Evolutionary conservation across 64 coral and sea anemone genomes (phyloP), one percentile per base, ranked within the genome.

Genomic region (Dendronephthya gigantea): DNA sequence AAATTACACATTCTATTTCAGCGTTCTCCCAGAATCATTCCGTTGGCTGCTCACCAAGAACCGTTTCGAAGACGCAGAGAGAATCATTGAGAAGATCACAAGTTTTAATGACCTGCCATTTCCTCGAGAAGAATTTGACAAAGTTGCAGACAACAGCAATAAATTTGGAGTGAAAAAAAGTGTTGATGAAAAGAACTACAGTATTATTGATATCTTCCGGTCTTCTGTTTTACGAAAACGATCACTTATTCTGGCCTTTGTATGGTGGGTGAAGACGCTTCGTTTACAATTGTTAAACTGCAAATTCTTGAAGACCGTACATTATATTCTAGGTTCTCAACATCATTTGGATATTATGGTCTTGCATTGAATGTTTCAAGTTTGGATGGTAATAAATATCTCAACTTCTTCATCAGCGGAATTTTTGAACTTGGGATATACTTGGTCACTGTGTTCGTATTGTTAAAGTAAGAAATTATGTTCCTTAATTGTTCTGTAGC

Each of bases 361-460:
- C 36, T 79, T 19, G 37, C 72, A 12, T 22, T 79, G 32, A 79
- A 79, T 33, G 37, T 79, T 36, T 79, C 72, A 79, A 36, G 32
- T 79, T 79, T 79, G 32, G 72, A 29, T 33, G 72, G 72, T 35
- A 79, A 79, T 39, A 79, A 79, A 39, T 79, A 79, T 35, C 36
- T 79, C 6, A 79, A 79, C 36, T 79, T 79, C 36, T 34, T 39
- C 30, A 79, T 79, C 72, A 79, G 72, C 36, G 72, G 72, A 34
- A 79, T 79, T 16, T 37, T 79, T 37, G 72, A 79, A 39, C 15
- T 39, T 11, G 31, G 31, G 32, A 39, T 35, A 36, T 34, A 36
- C 22, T 15, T 79, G 19, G 72, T 39, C 31, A 39, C 36, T 7
- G 72, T 79, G 19, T 79, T 79, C 72, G 55, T n/a, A 62, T n/a